Conservation (phyloP, 2,888 invertebrate genomes). For the Chaitophorus viminalis region DNA sequence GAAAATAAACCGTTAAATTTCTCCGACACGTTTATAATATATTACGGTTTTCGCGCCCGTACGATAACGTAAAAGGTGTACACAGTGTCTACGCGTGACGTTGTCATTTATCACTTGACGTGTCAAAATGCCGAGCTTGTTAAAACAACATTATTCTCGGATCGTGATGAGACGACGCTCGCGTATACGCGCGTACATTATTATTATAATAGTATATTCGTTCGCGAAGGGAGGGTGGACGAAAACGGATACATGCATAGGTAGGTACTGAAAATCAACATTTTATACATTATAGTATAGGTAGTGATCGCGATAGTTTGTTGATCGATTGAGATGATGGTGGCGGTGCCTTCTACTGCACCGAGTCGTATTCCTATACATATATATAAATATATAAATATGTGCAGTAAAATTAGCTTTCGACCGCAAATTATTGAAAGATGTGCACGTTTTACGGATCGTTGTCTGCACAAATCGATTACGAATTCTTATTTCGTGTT, state of each 20-base stretch:
- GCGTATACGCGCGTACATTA: too few relatives aligned
- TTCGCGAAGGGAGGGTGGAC: background rate
- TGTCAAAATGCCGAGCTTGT: slow-evolving; percentile 46
- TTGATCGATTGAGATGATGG: background rate
- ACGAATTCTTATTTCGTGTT: too few relatives aligned
- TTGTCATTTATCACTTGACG: slow-evolving; percentile 39
- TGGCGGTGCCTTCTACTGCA: background rate
- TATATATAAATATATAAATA: too few relatives aligned
- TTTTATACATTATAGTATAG: too few relatives aligned
- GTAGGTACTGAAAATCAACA: background rate
- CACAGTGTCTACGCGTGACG: background rate
- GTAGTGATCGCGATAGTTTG: background rate
- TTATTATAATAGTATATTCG: background rate
- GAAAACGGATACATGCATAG: background rate
- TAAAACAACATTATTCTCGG: slow-evolving; percentile 52
- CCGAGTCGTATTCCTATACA: too few relatives aligned
- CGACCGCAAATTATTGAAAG: background rate
- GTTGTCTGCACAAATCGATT: background rate
- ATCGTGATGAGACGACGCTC: too few relatives aligned
- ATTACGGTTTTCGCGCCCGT: slow-evolving; percentile 25
- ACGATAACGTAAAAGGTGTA: slow-evolving; percentile 10
- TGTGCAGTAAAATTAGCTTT: background rate
- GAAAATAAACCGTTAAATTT: slow-evolving; percentile 16
- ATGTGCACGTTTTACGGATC: background rate
- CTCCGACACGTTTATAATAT: slow-evolving; percentile 34